Base-by-base conservation (phyloP, 2,888 invertebrate species). In the Boloria euphrosyne region DNA sequence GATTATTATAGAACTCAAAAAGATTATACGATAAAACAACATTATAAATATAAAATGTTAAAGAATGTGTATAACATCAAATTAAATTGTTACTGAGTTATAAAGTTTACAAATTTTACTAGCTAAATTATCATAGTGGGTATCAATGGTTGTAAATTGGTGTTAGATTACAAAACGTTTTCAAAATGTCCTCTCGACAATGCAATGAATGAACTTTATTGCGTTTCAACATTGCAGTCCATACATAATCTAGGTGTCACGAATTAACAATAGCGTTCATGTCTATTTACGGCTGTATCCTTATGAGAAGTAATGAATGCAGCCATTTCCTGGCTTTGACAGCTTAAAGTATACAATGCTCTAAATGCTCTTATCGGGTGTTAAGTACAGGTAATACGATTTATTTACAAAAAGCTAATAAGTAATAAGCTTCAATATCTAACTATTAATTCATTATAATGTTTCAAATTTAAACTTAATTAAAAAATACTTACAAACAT, bases 221-320 rank as follows among this genome's bases (percentile, higher is more conserved):
- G 66, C 50, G 55, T 68, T 70, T 64, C 63, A 66, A 66, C 71
- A 72, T 62, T 51, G 59, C 44, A 51, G 52, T 64, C 67, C 46
- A 71, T 65, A 68, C 65, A 71, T 69, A 67, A 65, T 71, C 71
- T 65, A 69, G 69, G 69, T 68, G 72, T 73, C 73, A 73, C 73
- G 72, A 73, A 74, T 72, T 68, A 73, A 71, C 73, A 74, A 72
- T 73, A 69, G 62, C 60, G 62, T 43, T 43, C 59, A 63, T 62
- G 51, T 31, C 65, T 63, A 63, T 66, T 63, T 67, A 65, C 50
- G 67, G 62, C 55, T 50, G 62, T 67, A 58, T 67, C 70, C 67
- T 65, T 67, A 65, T 62, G 61, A 49, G 62, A 65, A 63, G 16
- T 65, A 70, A 59, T 65, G 60, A 67, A 65, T 59, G 60, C 65